Base-by-base conservation (phyloP, 2,113 vertebrate species). In the Arizona elegans region DNA sequence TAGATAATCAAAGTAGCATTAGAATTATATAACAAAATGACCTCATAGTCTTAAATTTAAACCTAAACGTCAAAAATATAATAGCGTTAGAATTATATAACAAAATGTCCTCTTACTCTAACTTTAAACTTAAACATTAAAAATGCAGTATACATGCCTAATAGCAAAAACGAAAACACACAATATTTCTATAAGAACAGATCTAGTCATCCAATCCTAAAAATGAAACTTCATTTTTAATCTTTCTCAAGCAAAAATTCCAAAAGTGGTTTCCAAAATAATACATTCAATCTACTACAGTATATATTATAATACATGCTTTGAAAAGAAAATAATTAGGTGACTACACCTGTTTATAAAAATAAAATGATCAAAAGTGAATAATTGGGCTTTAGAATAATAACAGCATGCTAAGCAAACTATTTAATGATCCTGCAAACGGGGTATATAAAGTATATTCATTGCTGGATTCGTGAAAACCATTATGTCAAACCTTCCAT, bases 351-450 rank as follows among this genome's bases (percentile, higher is more conserved):
- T 56, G 54, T 88, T 23, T 26, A 50, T 19, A 12, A 59, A 89
- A 87, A n/a, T n/a, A 54, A 33, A 58, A 33, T n/a, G 24, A 81
- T 54, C 26, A 47, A 24, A 59, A 58, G n/a, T 75, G n/a, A 75
- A 75, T 75, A 75, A 75, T 15, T 24, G 53, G 65, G 62, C 29
- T 90, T 33, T 65, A 54, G 53, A n/a, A 9, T 52, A 15, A 3
- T 0, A 8, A 1, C 0, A 2, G 0, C 2, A 50, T 0, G 54
- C 8, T 7, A 8, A 17, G 8, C 56, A 81, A 47, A 52, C 11
- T 33, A n/a, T 81, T 56, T n/a, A 81, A 75, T 88, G 47, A 81
- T 38, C 55, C 52, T 85, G 11, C 13, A 90, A 70, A 90, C 6
- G 15, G 10, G 15, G n/a, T 43, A 11, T 8, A 52, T 65, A 33